Evolutionary conservation across 2,113 vertebrate species (phyloP).

Genomic region (Sebastes schlegelii): DNA sequence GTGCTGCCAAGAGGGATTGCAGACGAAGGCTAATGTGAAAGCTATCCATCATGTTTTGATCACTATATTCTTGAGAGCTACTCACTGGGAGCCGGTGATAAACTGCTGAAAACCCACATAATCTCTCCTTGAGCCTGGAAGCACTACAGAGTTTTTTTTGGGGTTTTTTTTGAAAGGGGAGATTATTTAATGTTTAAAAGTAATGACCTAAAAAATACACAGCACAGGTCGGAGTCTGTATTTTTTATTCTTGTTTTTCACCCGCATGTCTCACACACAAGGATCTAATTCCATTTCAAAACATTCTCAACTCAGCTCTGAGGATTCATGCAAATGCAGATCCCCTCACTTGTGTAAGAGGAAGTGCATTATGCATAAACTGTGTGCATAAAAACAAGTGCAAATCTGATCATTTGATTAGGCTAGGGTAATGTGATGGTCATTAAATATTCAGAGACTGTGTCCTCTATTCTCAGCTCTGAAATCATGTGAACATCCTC

Average conservation of each 20-base stretch:
- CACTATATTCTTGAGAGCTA: slow-evolving; percentile 47
- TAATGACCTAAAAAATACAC: slow-evolving; percentile 5
- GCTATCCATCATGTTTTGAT: slow-evolving; percentile 70
- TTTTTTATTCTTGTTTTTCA: slow-evolving; percentile 11
- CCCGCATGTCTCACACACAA: background rate
- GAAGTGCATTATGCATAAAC: slow-evolving; percentile 44
- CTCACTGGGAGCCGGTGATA: slow-evolving; percentile 36
- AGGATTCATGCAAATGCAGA: slow-evolving; percentile 16
- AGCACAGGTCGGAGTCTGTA: background rate
- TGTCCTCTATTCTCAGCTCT: slow-evolving; percentile 26
- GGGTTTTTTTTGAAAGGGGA: background rate
- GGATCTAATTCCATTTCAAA: slow-evolving; percentile 7
- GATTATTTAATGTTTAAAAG: slow-evolving; percentile 33
- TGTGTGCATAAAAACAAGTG: slow-evolving; percentile 45
- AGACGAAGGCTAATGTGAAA: slow-evolving; percentile 58
- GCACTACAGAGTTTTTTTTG: background rate
- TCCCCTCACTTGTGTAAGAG: background rate
- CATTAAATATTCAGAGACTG: slow-evolving; percentile 56
- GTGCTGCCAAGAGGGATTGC: slow-evolving; percentile 50
- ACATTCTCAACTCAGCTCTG: background rate
- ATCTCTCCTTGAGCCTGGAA: slow-evolving; percentile 18
- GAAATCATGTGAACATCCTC: slow-evolving; percentile 22
- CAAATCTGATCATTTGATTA: slow-evolving; percentile 52
- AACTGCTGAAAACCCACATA: slow-evolving; percentile 41
- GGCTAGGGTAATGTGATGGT: slow-evolving; percentile 29